phyloP scores from a whole-genome alignment of 2,113 vertebrate species.

The Gulo gulo region DNA sequence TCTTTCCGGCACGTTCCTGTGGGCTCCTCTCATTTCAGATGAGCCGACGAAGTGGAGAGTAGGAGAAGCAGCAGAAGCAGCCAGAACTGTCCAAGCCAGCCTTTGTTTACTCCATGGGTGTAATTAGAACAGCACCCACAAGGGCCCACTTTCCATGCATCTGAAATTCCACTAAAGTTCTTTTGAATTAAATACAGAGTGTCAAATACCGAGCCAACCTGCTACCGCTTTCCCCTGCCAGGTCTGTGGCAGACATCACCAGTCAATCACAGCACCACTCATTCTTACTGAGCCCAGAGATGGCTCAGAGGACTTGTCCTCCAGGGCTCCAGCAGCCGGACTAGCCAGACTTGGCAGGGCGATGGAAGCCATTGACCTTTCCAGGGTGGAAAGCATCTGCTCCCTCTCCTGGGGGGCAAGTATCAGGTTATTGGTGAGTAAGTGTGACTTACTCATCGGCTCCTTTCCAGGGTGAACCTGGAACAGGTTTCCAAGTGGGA shows the following conservation, averaged over 20 bases:
- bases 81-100: neutral
- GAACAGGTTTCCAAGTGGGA: neutral
- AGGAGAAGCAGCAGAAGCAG: neutral
- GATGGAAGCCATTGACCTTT: neutral
- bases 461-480: neutral
- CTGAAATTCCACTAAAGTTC: neutral
- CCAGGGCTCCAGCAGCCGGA: neutral
- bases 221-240: neutral
- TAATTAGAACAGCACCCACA: neutral
- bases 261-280: neutral
- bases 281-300: neutral
- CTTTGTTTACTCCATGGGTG: neutral
- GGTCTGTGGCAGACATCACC: neutral
- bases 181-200: neutral
- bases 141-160: neutral
- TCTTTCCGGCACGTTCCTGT: fast-evolving
- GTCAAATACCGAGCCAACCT: neutral
- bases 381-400: neutral
- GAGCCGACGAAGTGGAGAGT: neutral
- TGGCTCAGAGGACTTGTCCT: neutral
- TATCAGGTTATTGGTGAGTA: neutral
- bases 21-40: neutral
- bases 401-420: too few relatives aligned
- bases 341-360: neutral
- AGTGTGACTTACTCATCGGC: neutral